These are phyloP conservation scores for Epinephelus lanceolatus DNA, from an alignment of 2,113 vertebrate genomes.

Conservation along the genomic window DNA sequence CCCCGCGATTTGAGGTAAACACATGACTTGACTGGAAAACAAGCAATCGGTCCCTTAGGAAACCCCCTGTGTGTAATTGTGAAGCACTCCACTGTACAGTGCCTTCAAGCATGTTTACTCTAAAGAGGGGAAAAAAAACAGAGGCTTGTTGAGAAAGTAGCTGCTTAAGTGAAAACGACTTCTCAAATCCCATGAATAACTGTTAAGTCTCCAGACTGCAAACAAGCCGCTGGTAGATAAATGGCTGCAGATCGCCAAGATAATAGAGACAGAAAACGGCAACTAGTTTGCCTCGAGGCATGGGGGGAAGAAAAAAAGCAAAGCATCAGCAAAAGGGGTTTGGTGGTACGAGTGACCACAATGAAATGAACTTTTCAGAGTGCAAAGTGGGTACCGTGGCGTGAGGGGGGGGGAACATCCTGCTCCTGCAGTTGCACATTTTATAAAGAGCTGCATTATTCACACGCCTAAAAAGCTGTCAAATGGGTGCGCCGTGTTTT, in stretches of 20 bases:
- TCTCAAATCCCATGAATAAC: constrained; percentile 70
- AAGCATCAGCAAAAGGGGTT: constrained; percentile 44
- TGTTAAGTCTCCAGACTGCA: constrained; percentile 62
- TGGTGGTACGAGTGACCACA: constrained; percentile 26
- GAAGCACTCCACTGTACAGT: constrained; percentile 51
- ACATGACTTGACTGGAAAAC: constrained; percentile 47
- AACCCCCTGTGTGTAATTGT: constrained; percentile 50
- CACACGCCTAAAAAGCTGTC: constrained; percentile 69
- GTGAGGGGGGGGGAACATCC: not conserved
- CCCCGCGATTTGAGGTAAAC: constrained; percentile 30
- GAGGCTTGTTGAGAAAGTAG: constrained; percentile 63
- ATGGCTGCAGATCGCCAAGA: constrained; percentile 53
- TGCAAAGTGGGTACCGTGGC: not conserved
- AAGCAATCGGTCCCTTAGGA: constrained; percentile 37
- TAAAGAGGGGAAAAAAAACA: not conserved
- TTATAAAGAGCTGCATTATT: constrained; percentile 62
- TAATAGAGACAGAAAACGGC: constrained; percentile 61
- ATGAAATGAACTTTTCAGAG: constrained; percentile 54
- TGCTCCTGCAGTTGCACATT: constrained; percentile 37
- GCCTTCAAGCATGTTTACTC: constrained; percentile 70
- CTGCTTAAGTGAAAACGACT: constrained; percentile 71
- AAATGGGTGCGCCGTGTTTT: constrained; percentile 28
- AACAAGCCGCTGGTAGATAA: constrained; percentile 57
- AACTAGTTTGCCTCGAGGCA: constrained; percentile 34
- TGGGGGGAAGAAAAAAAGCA: not conserved